Base-by-base conservation (phyloP, 2,797 vertebrate species). In the Betta splendens region DNA sequence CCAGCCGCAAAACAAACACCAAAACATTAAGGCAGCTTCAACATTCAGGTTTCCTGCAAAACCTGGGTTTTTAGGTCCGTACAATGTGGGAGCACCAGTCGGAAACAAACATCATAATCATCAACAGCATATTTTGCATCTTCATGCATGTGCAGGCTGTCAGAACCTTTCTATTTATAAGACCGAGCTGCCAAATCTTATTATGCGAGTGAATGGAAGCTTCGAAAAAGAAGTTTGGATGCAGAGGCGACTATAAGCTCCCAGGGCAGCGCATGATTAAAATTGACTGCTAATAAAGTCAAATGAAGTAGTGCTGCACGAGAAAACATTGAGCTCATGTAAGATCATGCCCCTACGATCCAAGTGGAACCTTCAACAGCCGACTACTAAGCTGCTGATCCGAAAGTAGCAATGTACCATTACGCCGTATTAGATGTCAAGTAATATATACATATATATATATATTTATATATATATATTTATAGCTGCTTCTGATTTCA, bases 171-270 rank as follows among this genome's bases (percentile, higher is more conserved):
- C 55, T 68, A 51, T 73, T 79, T 64, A 45, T 64, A 60, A 20
- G 20, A 66, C 56, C 18, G 13, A 39, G 48, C 47, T 70, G 75
- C 80, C 64, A 79, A 61, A 80, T 56, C 3, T 3, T 45, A 59
- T 61, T 60, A 43, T 25, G 43, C 1, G 0, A 61, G 21, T 33
- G 8, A 69, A 56, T 38, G 11, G 20, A 61, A 66, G 20, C 10
- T n/a, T 58, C 36, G 56, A 33, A 48, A 46, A 55, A 36, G 20
- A 59, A 33, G 39, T 54, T 66, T 54, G 18, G 48, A 16, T 37
- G 52, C 1, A 1, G 46, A 64, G 53, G 60, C 22, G n/a, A 69
- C 55, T 67, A 26, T 52, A 35, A 51, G 38, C 23, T 76, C 45
- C 17, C 1, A 2, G 48, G 47, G 31, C 36, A 56, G 35, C 47